Base-by-base conservation (phyloP, 2,113 vertebrate species). In the Peucedramus taeniatus region DNA sequence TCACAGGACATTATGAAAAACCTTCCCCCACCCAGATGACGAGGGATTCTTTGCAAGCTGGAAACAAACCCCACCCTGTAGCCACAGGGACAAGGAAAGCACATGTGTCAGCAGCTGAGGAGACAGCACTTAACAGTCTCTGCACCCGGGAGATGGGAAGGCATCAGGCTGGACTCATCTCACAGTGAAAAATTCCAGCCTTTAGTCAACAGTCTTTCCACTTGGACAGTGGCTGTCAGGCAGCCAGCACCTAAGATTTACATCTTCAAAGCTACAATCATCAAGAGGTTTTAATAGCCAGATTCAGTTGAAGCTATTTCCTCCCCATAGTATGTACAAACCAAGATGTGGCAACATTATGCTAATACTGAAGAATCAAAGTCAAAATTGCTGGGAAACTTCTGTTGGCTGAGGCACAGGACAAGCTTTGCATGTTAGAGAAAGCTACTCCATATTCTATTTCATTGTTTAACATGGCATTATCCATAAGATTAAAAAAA, bases 41-140 rank as follows among this genome's bases (percentile, higher is more conserved):
- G 35, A 74, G 70, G 56, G 89, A 78, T 91, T 91, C 94, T 95
- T 91, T 88, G 69, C 50, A 54, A 91, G n/a, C 85, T 76, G 50
- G 93, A 97, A 91, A 76, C 89, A 95, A 94, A 77, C 93, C 96
- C 49, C 95, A 90, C 95, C 94, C 94, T 89, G 74, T 47, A 82
- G 50, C 84, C 86, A 94, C 37, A 65, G 86, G 78, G 90, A 53
- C 69, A 60, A 82, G 23, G 75, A 93, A 94, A 89, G 71, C 56
- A 64, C 45, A 69, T 50, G 39, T 85, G 84, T 92, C 88, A 96
- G 93, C 90, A 95, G 79, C 65, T 21, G 51, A 65, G 50, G 19
- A 90, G 84, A 91, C 76, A 56, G 45, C 79, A 80, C 31, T 3
- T 63, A 83, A 35, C 35, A 51, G 61, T 7, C 91, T 69, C 60